Percentiles rank a stretch among this genome's conserved stretches.
Evolutionary conservation across 2,888 invertebrate species (phyloP).

Genomic region (Drosophila anomelani): DNA sequence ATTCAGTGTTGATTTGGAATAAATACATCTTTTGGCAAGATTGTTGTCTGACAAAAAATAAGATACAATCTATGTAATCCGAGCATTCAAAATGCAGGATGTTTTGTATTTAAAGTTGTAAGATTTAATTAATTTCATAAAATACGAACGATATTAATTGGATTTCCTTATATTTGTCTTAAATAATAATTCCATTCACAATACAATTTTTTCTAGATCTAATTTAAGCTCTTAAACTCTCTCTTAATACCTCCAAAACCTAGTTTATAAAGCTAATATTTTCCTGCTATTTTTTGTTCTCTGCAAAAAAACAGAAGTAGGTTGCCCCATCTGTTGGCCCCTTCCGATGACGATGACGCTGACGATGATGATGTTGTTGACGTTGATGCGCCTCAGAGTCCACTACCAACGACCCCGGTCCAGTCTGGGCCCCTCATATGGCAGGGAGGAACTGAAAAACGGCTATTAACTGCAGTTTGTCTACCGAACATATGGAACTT

Average conservation of each 20-base stretch:
- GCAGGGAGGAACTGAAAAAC: slow-evolving; percentile 17
- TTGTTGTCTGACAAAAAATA: neutral
- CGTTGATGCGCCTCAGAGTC: slow-evolving; percentile 71
- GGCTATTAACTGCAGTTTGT: slow-evolving; percentile 60
- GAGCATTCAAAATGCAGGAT: no score
- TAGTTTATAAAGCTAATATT: neutral
- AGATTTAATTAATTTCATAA: neutral
- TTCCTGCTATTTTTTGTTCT: neutral
- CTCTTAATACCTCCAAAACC: neutral
- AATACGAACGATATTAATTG: no score
- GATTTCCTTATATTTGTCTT: no score
- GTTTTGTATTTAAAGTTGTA: neutral
- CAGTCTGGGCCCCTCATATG: slow-evolving; percentile 3
- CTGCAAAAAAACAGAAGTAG: slow-evolving; percentile 57
- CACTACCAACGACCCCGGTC: slow-evolving; percentile 3
- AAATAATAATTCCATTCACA: no score
- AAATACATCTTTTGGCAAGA: neutral
- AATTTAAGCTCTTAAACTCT: no score
- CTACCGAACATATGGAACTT: slow-evolving; percentile 66
- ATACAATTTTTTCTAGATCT: no score
- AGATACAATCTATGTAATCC: no score
- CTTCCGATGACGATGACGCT: slow-evolving; percentile 34
- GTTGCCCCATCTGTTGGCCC: slow-evolving; percentile 46
- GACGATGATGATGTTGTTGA: slow-evolving; percentile 68
- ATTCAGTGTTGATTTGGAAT: neutral